These are phyloP conservation scores for Brachionus sp. DNA, from an alignment of 1,140 invertebrate species.

Conservation along the genomic window DNA sequence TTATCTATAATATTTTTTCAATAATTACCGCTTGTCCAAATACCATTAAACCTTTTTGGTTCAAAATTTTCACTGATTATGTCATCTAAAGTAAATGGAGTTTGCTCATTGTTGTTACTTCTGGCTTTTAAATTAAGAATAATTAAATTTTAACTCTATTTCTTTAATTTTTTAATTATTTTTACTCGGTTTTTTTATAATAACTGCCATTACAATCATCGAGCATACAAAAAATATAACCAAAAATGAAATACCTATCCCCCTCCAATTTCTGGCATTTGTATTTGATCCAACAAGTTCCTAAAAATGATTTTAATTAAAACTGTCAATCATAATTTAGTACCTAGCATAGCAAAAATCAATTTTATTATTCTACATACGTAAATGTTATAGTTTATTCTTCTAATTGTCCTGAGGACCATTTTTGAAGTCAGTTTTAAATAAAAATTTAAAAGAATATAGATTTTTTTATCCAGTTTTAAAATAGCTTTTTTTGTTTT, in stretches of 20 bases:
- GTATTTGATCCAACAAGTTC: conserved; percentile 10
- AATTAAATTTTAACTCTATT: neutral
- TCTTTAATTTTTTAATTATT: neutral
- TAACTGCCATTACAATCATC: conserved; percentile 31
- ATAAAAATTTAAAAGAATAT: neutral
- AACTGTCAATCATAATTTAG: neutral
- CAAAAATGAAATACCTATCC: conserved; percentile 37
- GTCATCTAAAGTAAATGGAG: neutral
- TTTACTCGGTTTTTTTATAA: conserved; percentile 5
- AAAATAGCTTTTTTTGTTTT: neutral
- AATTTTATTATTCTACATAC: neutral
- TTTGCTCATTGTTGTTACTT: neutral
- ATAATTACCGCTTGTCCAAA: neutral
- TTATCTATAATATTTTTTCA: neutral
- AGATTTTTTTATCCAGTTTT: neutral
- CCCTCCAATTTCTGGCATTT: conserved; percentile 37
- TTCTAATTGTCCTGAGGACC: neutral
- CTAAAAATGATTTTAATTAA: neutral
- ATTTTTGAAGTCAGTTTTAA: neutral
- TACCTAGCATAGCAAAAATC: neutral
- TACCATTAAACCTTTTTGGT: conserved; percentile 37
- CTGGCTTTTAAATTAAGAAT: neutral
- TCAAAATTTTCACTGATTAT: conserved; percentile 30
- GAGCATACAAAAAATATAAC: conserved; percentile 39
- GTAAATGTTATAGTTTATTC: neutral